Conservation (phyloP, 2,113 vertebrate species). For the Pleuronectes platessa region DNA sequence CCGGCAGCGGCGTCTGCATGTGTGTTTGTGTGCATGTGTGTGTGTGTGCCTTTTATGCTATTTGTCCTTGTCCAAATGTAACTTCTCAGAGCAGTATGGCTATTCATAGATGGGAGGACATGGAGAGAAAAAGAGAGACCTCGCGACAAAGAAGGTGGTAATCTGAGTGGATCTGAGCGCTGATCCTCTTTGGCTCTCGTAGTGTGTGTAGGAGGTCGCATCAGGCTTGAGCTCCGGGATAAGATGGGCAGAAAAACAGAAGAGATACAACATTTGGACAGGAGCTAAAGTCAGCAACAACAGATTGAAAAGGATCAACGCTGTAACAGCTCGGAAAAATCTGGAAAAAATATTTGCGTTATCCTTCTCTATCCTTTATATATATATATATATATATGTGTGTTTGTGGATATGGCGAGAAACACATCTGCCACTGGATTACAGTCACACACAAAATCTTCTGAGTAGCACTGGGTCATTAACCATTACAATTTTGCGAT, state of each 20-base stretch:
- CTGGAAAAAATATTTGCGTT: conserved; percentile 34
- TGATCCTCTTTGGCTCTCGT: conserved; percentile 74
- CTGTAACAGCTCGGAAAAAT: conserved; percentile 33
- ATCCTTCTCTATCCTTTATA: conserved; percentile 9
- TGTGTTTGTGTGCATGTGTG: background rate
- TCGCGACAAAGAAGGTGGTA: conserved; percentile 61
- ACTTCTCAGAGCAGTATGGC: conserved; percentile 34
- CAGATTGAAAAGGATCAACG: conserved; percentile 64
- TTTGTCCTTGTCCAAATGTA: conserved; percentile 64
- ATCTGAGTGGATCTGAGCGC: conserved; percentile 70
- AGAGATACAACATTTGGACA: conserved; percentile 55
- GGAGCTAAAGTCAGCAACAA: conserved; percentile 46
- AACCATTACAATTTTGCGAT: conserved; percentile 47
- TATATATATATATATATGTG: conserved; percentile 8
- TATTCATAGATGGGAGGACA: conserved; percentile 33
- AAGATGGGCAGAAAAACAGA: conserved; percentile 57
- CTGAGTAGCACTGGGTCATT: conserved; percentile 35
- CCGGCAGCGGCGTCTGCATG: conserved; percentile 37
- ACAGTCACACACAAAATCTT: conserved; percentile 23
- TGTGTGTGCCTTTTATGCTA: conserved; percentile 5
- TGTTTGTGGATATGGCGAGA: conserved; percentile 2
- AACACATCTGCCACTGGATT: conserved; percentile 49
- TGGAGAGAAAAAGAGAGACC: background rate
- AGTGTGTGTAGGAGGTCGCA: conserved; percentile 64
- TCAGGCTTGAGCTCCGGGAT: conserved; percentile 56